Base-by-base conservation (phyloP, 2,797 vertebrate genomes). In the Eleutherodactylus coqui region DNA sequence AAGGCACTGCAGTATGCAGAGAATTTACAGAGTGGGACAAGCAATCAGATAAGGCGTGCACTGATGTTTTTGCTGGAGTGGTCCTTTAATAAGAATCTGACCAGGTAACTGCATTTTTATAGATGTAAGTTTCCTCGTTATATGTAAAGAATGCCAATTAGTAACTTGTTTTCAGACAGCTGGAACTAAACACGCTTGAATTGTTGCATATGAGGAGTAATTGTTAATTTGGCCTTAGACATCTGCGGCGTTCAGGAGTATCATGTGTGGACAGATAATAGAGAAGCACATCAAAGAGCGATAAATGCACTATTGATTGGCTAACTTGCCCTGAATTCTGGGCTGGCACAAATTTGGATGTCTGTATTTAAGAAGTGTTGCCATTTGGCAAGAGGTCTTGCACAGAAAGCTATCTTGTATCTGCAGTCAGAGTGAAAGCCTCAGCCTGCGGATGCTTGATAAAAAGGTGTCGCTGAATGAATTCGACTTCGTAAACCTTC, bases 301-400 rank as follows among this genome's bases (percentile, higher is more conserved):
- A 4, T 82, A 73, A 82, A 53, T 73, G 80, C n/a, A 27, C 80
- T 82, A 82, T 73, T 73, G 80, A 82, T 82, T 82, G 80, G 51
- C 47, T 82, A 41, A 34, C 17, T 55, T 82, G 80, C 80, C 24
- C 16, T 11, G 67, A 58, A 82, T 73, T 73, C 36, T 82, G 51
- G 36, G 49, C 69, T 10, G 16, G 80, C 67, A 21, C 69, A 16
- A 13, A 58, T 36, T 73, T 58, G 5, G 80, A 82, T 82, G 67
- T 32, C n/a, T 73, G 51, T 55, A 53, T 58, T 58, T 69, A 47
- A 69, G 29, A 34, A 81, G 43, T 43, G 2, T 1, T 47, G 17
- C 79, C 34, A 27, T 51, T 41, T 49, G 4, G 34, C 36, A 32
- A 19, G 69, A n/a, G n/a, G 80, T 27, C 49, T 55, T 32, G 19